phyloP scores from a whole-genome alignment of 2,888 invertebrate genomes.

The Xestobium rufovillosum region DNA sequence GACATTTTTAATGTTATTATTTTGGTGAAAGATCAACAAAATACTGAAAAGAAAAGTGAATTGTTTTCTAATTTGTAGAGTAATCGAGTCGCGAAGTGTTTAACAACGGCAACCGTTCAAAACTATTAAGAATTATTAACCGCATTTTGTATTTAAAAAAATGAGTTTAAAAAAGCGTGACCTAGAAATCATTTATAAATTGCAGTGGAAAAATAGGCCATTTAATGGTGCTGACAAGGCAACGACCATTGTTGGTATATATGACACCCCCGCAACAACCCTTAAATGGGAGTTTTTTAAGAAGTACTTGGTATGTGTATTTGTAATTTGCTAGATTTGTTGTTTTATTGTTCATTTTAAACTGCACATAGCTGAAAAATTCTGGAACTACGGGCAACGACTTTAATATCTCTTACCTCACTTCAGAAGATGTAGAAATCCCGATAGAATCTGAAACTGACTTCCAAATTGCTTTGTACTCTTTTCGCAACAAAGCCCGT shows the following conservation, averaged over 20 bases:
- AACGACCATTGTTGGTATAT: conserved; percentile 41
- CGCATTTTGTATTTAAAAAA: too few species aligned
- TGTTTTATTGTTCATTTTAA: conserved; percentile 16
- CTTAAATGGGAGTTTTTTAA: conserved; percentile 42
- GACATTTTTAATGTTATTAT: too few species aligned
- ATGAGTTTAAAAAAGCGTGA: conserved; percentile 29
- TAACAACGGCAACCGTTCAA: too few species aligned
- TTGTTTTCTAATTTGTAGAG: too few species aligned
- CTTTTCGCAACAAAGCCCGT: conserved; percentile 37
- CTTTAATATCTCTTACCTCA: conserved; percentile 41
- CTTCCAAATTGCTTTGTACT: conserved; percentile 42
- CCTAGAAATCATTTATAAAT: conserved; percentile 41
- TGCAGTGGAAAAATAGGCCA: conserved; percentile 40
- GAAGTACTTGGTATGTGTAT: conserved; percentile 39
- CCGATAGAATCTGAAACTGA: conserved; percentile 42
- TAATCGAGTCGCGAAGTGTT: too few species aligned
- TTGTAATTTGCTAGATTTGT: conserved; percentile 3
- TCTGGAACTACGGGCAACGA: conserved; percentile 40
- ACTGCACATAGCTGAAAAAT: conserved; percentile 44
- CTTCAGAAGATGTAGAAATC: conserved; percentile 39
- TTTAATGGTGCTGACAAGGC: conserved; percentile 35
- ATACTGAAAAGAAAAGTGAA: too few species aligned
- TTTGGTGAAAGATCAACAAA: too few species aligned
- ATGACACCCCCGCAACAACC: conserved; percentile 42
- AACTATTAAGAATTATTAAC: too few species aligned